Evolutionary conservation across 2,113 vertebrate species (phyloP).

Genomic region (Platysteira castanea): DNA sequence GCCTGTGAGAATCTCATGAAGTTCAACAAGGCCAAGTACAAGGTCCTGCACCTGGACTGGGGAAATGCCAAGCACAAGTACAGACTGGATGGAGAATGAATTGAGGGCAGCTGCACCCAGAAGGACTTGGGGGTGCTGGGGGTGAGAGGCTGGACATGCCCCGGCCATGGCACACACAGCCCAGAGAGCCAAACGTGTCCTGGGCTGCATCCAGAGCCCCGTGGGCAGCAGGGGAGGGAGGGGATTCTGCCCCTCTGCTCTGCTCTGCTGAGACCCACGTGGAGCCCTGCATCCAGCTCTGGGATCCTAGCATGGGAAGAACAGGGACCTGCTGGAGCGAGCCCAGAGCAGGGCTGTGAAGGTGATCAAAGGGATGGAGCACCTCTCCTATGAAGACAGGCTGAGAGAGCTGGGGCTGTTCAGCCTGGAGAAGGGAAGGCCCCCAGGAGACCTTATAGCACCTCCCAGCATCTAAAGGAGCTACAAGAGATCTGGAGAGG

Average conservation of each 20-base stretch:
- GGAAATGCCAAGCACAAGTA: background rate
- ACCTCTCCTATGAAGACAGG: background rate
- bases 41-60: background rate
- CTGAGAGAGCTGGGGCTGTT: background rate
- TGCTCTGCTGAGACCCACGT: background rate
- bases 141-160: background rate
- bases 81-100: background rate
- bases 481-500: background rate
- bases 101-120: background rate
- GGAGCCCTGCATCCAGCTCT: background rate
- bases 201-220: background rate
- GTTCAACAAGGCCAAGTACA: background rate
- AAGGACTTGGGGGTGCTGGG: background rate
- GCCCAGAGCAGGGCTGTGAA: background rate
- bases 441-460: background rate
- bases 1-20: background rate
- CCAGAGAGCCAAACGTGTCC: background rate
- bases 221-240: background rate
- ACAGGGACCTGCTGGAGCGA: fast-evolving
- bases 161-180: background rate
- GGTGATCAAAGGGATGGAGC: fast-evolving
- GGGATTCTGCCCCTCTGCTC: background rate
- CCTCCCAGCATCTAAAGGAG: background rate
- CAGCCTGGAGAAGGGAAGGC: background rate
- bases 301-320: background rate